These are phyloP conservation scores for Drosophila suzukii DNA, from an alignment of 1,140 invertebrate genomes.

Conservation along the genomic window DNA sequence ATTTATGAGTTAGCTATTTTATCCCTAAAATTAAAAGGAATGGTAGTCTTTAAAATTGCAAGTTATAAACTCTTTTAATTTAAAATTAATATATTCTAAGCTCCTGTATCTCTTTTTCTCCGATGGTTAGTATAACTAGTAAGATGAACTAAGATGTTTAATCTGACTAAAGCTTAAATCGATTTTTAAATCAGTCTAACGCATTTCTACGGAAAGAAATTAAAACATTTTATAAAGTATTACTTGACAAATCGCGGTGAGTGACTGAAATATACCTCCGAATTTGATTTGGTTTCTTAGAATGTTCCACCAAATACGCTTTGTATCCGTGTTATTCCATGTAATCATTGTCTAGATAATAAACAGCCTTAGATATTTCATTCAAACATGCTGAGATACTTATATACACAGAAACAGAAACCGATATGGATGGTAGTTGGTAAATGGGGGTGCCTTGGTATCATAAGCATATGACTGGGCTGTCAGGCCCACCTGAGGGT, in stretches of 20 bases:
- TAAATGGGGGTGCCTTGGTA: background rate
- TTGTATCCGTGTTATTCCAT: constrained; percentile 1
- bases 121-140: too few species aligned
- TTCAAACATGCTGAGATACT: constrained; percentile 14
- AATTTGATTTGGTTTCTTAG: constrained; percentile 21
- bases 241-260: constrained; percentile 6
- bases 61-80: too few species aligned
- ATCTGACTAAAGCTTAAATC: too few species aligned
- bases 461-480: constrained; percentile 31
- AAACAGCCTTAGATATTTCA: constrained; percentile 52
- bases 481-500: constrained; percentile 6
- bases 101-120: too few species aligned
- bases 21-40: too few species aligned
- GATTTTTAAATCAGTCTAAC: too few species aligned
- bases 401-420: constrained; percentile 10
- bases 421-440: constrained; percentile 4
- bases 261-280: background rate
- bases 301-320: background rate
- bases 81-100: too few species aligned
- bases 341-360: constrained; percentile 62
- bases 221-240: too few species aligned
- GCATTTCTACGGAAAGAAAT: too few species aligned
- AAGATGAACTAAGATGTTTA: too few species aligned
- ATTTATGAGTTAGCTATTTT: too few species aligned
- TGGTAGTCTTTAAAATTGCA: too few species aligned